These are phyloP conservation scores for Lytechinus variegatus DNA, from an alignment of 35 echinoderm and acorn worm genomes.

Conservation along the genomic window DNA sequence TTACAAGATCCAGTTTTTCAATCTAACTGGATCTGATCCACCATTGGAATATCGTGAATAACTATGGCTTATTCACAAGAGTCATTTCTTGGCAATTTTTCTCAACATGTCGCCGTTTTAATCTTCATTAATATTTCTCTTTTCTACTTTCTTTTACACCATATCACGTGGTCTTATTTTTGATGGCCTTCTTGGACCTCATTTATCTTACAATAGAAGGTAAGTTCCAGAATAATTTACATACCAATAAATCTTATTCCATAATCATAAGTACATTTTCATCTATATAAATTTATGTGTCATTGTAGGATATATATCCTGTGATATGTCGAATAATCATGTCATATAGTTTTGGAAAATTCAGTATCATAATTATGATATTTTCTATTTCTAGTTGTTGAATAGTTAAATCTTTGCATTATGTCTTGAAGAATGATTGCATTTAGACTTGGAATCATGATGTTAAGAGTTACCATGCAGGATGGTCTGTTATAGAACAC, in stretches of 20 bases:
- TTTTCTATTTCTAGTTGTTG: not conserved
- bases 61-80: not conserved
- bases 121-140: not conserved
- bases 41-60: no score
- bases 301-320: not conserved
- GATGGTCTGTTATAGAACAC: not conserved
- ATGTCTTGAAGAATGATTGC: constrained; percentile 9
- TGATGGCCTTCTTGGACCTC: not conserved
- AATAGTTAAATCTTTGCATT: not conserved
- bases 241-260: not conserved
- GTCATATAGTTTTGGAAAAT: no score
- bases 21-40: no score
- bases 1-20: no score
- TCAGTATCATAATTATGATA: not conserved
- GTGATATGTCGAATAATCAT: no score
- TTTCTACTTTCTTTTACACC: not conserved
- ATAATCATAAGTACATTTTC: not conserved
- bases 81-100: not conserved
- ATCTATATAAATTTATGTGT: not conserved
- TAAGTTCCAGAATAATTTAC: not conserved
- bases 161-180: not conserved
- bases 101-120: not conserved
- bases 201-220: not conserved
- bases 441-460: not conserved
- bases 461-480: not conserved